Percentiles rank a stretch among this genome's conserved stretches.
Conservation (phyloP, 2,797 vertebrate species). For the Tenualosa thibaudeaui region DNA sequence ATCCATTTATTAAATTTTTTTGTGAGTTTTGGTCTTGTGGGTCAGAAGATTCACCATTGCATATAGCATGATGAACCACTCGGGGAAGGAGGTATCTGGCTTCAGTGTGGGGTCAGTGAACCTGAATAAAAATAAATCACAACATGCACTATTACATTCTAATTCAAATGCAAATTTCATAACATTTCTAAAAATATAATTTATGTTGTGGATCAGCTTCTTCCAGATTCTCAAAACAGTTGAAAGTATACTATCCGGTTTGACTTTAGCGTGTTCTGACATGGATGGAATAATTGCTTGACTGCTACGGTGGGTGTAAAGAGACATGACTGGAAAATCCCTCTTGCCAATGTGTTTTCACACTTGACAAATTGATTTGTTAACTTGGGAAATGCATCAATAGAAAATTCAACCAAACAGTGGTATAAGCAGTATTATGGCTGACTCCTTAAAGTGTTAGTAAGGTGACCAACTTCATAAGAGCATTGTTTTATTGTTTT, state of each 20-base stretch:
- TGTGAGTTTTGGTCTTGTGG: background rate
- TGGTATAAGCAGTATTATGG: too few species aligned
- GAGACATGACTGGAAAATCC: too few species aligned
- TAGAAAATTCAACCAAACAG: too few species aligned
- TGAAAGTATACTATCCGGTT: background rate
- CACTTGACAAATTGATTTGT: too few species aligned
- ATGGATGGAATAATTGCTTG: too few species aligned
- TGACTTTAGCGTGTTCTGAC: background rate
- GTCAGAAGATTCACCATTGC: background rate
- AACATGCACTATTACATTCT: too few species aligned
- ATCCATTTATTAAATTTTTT: background rate
- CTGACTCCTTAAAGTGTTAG: too few species aligned
- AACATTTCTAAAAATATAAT: background rate
- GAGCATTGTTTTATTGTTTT: background rate
- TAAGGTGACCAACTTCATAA: too few species aligned
- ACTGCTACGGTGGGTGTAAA: too few species aligned
- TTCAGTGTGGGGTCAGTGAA: background rate
- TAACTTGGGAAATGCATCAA: too few species aligned
- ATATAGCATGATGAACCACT: background rate
- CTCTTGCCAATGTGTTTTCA: too few species aligned
- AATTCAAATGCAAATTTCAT: too few species aligned
- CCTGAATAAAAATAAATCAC: background rate
- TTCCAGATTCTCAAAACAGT: background rate
- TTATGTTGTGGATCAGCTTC: background rate
- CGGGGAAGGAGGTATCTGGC: background rate